These are phyloP conservation scores for Tanaodytes sp. DNA, from an alignment of 2,888 invertebrate genomes.

Conservation along the genomic window DNA sequence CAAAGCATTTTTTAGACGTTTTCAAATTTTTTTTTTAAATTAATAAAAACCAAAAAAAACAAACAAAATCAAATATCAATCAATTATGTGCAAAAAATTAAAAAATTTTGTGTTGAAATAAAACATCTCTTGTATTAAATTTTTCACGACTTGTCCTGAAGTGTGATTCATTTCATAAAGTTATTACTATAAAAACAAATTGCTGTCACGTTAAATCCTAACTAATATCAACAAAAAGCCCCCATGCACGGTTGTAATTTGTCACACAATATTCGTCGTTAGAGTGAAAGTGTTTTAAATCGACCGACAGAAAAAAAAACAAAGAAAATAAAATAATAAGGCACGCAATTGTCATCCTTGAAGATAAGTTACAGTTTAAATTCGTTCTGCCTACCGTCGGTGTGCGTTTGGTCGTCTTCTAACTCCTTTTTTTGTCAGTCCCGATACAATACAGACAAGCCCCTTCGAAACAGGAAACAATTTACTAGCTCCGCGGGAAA, in stretches of 20 bases:
- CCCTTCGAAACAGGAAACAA: constrained; percentile 57
- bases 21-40: no score
- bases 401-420: constrained; percentile 51
- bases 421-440: constrained; percentile 41
- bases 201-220: no score
- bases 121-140: no score
- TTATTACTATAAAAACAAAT: no score
- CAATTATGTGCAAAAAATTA: no score
- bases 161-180: no score
- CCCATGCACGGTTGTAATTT: constrained; percentile 28
- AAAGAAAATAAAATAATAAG: constrained; percentile 39
- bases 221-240: no score
- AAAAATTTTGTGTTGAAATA: no score
- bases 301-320: constrained; percentile 45
- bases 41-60: no score
- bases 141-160: no score
- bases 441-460: constrained; percentile 46
- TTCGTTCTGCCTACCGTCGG: constrained; percentile 43
- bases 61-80: no score
- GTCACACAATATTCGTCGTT: constrained; percentile 31
- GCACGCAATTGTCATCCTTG: constrained; percentile 49
- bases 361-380: constrained; percentile 33
- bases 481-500: constrained; percentile 60
- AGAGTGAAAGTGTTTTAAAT: constrained; percentile 68
- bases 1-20: no score